phyloP scores from a whole-genome alignment of 2,888 invertebrate species.

The Baronia brevicornis region DNA sequence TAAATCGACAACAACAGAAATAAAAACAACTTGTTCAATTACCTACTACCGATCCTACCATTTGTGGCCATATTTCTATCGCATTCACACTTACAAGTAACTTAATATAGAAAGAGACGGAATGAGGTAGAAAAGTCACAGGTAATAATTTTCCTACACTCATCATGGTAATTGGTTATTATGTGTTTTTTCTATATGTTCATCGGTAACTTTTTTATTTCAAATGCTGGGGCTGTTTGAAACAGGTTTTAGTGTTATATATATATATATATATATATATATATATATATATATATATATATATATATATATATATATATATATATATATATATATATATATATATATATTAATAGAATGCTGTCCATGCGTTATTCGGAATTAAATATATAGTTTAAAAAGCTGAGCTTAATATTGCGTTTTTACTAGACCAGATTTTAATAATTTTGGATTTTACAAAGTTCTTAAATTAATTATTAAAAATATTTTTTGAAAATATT shows the following conservation, averaged over 20 bases:
- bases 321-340: no score
- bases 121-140: conserved; percentile 28
- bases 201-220: conserved; percentile 40
- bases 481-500: no score
- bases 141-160: conserved; percentile 40
- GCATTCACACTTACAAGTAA: conserved; percentile 17
- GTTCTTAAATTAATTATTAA: neutral
- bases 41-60: conserved; percentile 31
- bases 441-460: neutral
- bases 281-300: no score
- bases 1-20: conserved; percentile 23
- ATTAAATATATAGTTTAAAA: no score
- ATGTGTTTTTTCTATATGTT: conserved; percentile 37
- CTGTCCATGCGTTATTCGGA: no score
- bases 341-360: no score
- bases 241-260: conserved; percentile 24
- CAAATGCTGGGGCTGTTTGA: conserved; percentile 24
- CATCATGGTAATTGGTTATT: conserved; percentile 43
- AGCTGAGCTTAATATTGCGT: no score
- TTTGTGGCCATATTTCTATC: conserved; percentile 21
- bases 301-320: no score
- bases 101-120: conserved; percentile 26
- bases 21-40: conserved; percentile 27
- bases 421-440: neutral
- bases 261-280: conserved; percentile 13